phyloP scores from a whole-genome alignment of 1,140 invertebrate species.

The Camponotus pennsylvanicus region DNA sequence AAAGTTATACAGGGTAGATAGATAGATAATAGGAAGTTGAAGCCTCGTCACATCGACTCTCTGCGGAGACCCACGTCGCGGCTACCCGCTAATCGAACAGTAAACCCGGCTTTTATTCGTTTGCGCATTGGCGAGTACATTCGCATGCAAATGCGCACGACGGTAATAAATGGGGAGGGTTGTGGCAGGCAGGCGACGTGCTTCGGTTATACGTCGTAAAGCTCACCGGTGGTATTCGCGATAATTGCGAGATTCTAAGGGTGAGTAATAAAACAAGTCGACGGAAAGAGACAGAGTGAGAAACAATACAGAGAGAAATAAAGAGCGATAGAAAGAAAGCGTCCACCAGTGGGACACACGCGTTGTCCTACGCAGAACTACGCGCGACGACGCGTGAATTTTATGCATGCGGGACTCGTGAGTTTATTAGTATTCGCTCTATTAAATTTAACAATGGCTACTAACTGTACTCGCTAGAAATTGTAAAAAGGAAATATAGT shows the following conservation, averaged over 20 bases:
- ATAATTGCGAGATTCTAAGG: conserved; percentile 59
- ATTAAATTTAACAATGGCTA: background rate
- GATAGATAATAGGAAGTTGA: background rate
- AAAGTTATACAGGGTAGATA: background rate
- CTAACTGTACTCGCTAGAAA: background rate
- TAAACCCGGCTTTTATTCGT: conserved; percentile 60
- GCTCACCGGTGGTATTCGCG: conserved; percentile 48
- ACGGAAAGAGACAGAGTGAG: conserved; percentile 10
- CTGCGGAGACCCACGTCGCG: conserved; percentile 22
- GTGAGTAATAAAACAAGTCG: conserved; percentile 39
- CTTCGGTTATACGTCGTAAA: conserved; percentile 58
- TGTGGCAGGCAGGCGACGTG: conserved; percentile 2
- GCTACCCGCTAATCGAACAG: conserved; percentile 59
- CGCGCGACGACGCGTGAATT: background rate
- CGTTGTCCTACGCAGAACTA: background rate
- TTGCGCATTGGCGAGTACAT: conserved; percentile 58
- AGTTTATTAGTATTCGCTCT: conserved; percentile 15
- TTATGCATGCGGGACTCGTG: background rate
- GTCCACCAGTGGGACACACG: background rate
- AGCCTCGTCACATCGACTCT: background rate
- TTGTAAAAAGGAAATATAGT: background rate
- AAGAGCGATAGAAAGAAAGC: background rate
- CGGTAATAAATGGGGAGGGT: conserved; percentile 40
- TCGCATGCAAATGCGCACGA: conserved; percentile 55
- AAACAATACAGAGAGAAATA: background rate